Evolutionary conservation across 37 sponge, comb jelly and placozoan species (phyloP).

Genomic region (Haliclona indistincta): DNA sequence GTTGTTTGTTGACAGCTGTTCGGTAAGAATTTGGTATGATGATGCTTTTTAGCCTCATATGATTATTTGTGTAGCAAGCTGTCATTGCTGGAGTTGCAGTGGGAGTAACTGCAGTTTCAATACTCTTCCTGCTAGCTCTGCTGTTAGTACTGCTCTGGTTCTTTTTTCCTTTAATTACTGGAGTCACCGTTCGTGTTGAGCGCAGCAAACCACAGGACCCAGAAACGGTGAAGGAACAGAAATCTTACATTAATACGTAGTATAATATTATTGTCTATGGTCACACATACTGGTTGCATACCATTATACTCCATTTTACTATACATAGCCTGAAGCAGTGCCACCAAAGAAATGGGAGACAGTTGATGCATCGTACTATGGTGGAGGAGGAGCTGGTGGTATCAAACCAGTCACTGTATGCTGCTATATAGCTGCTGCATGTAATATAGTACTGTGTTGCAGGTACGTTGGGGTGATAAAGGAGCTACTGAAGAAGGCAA

Average conservation of each 20-base stretch:
- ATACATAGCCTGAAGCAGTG: constrained; percentile 1
- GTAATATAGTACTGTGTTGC: too few species aligned
- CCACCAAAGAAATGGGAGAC: constrained; percentile 55
- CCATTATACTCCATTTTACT: neutral
- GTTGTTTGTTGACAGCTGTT: constrained; percentile 15
- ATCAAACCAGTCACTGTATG: constrained; percentile 52
- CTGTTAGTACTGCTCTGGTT: constrained; percentile 52
- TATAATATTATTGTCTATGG: too few species aligned
- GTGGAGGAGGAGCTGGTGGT: constrained; percentile 55
- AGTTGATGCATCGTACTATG: constrained; percentile 69
- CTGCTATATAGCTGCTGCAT: too few species aligned
- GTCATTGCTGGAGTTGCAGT: constrained; percentile 7
- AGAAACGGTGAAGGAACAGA: too few species aligned
- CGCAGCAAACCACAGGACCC: too few species aligned
- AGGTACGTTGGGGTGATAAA: constrained; percentile 66
- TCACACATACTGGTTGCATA: too few species aligned
- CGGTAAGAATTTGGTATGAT: neutral
- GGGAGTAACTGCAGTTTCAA: constrained; percentile 12
- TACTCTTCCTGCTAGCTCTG: constrained; percentile 31
- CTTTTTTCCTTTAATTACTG: constrained; percentile 53
- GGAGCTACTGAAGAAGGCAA: constrained; percentile 62
- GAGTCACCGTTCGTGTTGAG: too few species aligned
- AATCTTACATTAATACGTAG: too few species aligned
- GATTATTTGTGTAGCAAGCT: too few species aligned
- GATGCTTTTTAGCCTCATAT: too few species aligned